Conservation (phyloP, 2,113 vertebrate species). For the Orcinus orca region DNA sequence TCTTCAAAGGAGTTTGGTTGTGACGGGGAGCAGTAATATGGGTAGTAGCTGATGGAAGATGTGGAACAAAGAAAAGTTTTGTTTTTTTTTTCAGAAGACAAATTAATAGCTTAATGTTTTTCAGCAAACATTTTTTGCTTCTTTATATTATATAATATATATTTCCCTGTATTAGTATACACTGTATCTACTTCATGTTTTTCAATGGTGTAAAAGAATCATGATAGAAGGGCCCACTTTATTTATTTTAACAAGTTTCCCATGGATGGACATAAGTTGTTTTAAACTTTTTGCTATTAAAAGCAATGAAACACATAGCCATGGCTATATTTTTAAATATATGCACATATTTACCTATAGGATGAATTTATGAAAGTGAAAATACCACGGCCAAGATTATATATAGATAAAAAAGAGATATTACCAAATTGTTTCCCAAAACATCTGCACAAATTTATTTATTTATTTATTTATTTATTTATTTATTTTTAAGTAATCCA, state of each 20-base stretch:
- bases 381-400: background rate
- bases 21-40: background rate
- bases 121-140: background rate
- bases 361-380: background rate
- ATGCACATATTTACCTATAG: background rate
- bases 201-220: background rate
- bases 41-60: background rate
- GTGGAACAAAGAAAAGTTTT: background rate
- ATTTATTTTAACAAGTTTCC: background rate
- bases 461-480: no score
- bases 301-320: background rate
- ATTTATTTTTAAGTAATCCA: no score
- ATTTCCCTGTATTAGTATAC: background rate
- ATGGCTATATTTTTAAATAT: background rate
- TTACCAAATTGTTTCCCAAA: background rate
- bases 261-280: background rate
- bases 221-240: background rate
- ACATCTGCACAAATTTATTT: background rate
- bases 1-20: background rate
- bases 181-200: background rate
- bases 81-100: background rate
- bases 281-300: background rate
- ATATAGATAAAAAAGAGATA: background rate
- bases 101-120: background rate
- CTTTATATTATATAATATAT: background rate